These are phyloP conservation scores for Lethocerus indicus DNA, from an alignment of 1,140 invertebrate genomes.

Conservation along the genomic window DNA sequence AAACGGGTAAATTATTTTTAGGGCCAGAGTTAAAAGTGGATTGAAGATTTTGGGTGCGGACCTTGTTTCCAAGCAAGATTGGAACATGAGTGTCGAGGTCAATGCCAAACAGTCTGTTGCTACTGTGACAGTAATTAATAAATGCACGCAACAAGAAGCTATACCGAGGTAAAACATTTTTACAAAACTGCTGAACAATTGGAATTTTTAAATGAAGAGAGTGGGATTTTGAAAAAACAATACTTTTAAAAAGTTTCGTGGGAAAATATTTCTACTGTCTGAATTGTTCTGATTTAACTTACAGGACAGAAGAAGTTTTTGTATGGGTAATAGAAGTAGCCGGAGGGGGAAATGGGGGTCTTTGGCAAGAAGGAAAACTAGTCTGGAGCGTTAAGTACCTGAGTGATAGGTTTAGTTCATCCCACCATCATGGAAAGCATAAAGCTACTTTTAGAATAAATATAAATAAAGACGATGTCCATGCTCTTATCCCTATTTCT, in stretches of 20 bases:
- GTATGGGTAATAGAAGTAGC: slow-evolving; percentile 81
- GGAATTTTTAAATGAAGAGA: no score
- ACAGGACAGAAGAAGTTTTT: slow-evolving; percentile 64
- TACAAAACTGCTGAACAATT: no score
- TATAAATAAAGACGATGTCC: slow-evolving; percentile 86
- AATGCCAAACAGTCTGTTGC: slow-evolving; percentile 67
- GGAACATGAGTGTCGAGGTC: slow-evolving; percentile 70
- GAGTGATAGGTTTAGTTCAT: slow-evolving; percentile 39
- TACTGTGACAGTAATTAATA: slow-evolving; percentile 65
- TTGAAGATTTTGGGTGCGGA: slow-evolving; percentile 65
- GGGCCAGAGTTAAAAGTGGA: slow-evolving; percentile 72
- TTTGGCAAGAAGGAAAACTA: slow-evolving; percentile 59
- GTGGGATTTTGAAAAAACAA: background rate
- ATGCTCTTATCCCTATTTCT: slow-evolving; percentile 83
- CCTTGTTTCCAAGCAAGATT: slow-evolving; percentile 45
- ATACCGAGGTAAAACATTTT: slow-evolving; percentile 8
- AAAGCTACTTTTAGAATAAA: slow-evolving; percentile 69
- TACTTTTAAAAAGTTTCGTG: background rate
- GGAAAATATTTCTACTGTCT: background rate
- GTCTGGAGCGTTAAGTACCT: slow-evolving; percentile 63
- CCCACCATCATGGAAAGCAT: slow-evolving; percentile 19
- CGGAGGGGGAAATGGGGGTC: slow-evolving; percentile 52
- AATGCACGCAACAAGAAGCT: slow-evolving; percentile 29
- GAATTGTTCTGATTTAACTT: background rate
- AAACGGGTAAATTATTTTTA: slow-evolving; percentile 25